phyloP scores from a whole-genome alignment of 2,888 invertebrate genomes.

The Aphidius colemani region DNA sequence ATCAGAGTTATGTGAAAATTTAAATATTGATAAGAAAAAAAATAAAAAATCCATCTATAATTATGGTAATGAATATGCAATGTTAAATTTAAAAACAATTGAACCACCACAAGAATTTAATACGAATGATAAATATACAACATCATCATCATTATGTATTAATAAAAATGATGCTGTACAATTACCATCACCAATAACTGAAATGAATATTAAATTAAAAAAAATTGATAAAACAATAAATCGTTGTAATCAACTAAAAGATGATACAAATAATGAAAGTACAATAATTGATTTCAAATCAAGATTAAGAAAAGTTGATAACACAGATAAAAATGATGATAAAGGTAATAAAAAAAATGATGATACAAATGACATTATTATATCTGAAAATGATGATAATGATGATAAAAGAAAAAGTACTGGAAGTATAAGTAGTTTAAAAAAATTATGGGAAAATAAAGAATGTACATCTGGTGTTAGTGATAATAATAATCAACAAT shows the following conservation, averaged over 20 bases:
- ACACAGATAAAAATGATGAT: constrained; percentile 53
- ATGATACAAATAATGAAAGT: constrained; percentile 63
- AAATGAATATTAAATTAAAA: constrained; percentile 65
- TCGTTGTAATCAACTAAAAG: constrained; percentile 61
- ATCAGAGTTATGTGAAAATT: constrained; percentile 82
- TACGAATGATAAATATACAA: constrained; percentile 35
- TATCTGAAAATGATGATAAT: constrained; percentile 63
- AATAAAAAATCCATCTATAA: constrained; percentile 54
- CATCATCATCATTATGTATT: constrained; percentile 20
- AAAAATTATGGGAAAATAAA: constrained; percentile 90
- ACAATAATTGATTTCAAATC: constrained; percentile 84
- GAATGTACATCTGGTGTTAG: constrained; percentile 57
- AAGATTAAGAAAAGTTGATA: constrained; percentile 79
- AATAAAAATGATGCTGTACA: too few relatives aligned
- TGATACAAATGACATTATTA: constrained; percentile 28
- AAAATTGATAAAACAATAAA: constrained; percentile 68
- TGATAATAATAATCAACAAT: constrained; percentile 61
- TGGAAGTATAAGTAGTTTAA: constrained; percentile 89
- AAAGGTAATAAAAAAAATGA: constrained; percentile 49
- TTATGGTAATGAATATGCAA: constrained; percentile 49
- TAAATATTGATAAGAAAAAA: constrained; percentile 69
- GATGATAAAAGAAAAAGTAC: constrained; percentile 89
- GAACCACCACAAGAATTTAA: constrained; percentile 37
- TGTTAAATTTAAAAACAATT: constrained; percentile 37
- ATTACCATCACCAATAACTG: constrained; percentile 45